phyloP scores from a whole-genome alignment of 1,140 invertebrate species.

The Aphaenogaster floridana region DNA sequence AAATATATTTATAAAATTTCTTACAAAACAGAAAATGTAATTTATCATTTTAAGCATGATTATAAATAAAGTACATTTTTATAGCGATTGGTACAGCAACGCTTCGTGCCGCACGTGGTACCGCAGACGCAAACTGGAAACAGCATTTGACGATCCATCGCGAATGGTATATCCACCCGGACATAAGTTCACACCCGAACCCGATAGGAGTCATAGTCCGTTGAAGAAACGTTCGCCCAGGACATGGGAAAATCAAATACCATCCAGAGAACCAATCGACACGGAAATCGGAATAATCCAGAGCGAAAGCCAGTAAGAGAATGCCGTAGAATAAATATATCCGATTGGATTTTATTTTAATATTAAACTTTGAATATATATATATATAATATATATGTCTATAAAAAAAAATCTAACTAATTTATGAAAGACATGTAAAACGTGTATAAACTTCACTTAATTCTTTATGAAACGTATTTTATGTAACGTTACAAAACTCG shows the following conservation, averaged over 20 bases:
- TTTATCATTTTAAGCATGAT: neutral
- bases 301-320: constrained; percentile 95
- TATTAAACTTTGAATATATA: neutral
- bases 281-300: constrained; percentile 93
- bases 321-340: neutral
- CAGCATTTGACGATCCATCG: constrained; percentile 96
- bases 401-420: constrained; percentile 8
- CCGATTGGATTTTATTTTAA: neutral
- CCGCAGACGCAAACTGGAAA: constrained; percentile 92
- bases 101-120: constrained; percentile 95
- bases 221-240: constrained; percentile 86
- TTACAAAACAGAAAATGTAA: constrained; percentile 1
- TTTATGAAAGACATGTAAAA: neutral
- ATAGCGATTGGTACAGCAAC: constrained; percentile 95
- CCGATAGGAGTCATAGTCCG: constrained; percentile 86
- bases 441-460: neutral
- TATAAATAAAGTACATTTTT: constrained; percentile 53
- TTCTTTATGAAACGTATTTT: neutral
- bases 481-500: neutral
- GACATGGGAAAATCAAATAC: constrained; percentile 90
- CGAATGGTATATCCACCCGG: constrained; percentile 97
- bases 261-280: constrained; percentile 93
- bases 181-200: constrained; percentile 92
- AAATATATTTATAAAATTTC: neutral
- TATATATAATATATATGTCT: neutral